Base-by-base conservation (phyloP, 2,113 vertebrate genomes). In the Zosterops lateralis region DNA sequence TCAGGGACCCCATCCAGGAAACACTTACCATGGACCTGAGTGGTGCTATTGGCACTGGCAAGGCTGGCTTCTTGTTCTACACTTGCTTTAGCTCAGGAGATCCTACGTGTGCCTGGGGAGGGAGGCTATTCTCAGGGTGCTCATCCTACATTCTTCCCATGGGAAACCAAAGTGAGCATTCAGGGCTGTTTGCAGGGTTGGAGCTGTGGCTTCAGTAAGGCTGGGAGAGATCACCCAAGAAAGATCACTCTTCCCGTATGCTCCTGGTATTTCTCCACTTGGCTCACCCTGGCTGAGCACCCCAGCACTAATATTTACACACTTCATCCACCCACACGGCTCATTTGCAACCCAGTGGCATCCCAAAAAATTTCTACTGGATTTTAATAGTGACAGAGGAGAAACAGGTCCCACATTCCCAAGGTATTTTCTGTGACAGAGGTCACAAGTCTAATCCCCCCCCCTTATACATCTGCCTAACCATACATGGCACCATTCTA, bases 121-220 rank as follows among this genome's bases (percentile, higher is more conserved):
- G 40, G 12, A 66, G 54, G 47, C 61, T 83, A 29, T 13, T n/a
- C 90, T 74, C 44, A 14, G 77, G 58, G 32, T 1, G 12, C 38
- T 56, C 54, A 40, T 8, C 1, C 0, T 68, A 24, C n/a, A 1
- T 17, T 54, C 79, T 54, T 85, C 57, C 92, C 95, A 28, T 0
- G 54, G 85, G 72, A 85, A 75, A 83, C 65, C 83, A 71, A 96
- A 95, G 77, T 3, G 26, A 67, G 60, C 66, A 61, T 92, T 96
- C 92, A 93, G 94, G 62, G 53, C 87, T 47, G 36, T 15, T 81
- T 56, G 78, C 81, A 62, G 97, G 78, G 70, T 32, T 84, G 42
- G n/a, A 45, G 24, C 68, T 45, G 65, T 12, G 84, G 44, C 83
- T 71, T 38, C 56, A 21, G 18, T 4, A 89, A 65, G 77, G 94